Conservation (phyloP, 2,113 vertebrate genomes). For the Psilopogon haemacephalus region DNA sequence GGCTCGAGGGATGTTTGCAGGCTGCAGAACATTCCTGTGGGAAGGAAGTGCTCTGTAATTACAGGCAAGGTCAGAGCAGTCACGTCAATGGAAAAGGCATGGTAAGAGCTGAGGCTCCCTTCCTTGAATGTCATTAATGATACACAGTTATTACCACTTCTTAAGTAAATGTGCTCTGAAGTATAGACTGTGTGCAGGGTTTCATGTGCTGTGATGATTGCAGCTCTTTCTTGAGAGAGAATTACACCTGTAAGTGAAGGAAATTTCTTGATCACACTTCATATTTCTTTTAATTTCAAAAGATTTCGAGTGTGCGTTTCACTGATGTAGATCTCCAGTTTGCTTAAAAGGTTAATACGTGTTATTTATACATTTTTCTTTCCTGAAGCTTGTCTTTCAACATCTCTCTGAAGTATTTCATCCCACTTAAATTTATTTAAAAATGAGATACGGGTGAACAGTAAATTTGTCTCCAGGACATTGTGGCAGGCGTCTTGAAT, state of each 20-base stretch:
- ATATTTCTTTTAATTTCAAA: background rate
- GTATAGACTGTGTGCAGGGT: background rate
- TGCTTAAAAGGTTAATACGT: background rate
- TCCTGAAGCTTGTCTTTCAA: background rate
- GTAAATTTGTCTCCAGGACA: background rate
- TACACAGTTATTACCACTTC: background rate
- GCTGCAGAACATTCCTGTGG: slow-evolving; percentile 15
- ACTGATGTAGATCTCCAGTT: background rate
- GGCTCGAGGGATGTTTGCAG: slow-evolving; percentile 43
- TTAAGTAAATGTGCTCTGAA: background rate
- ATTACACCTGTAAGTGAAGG: background rate
- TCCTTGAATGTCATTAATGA: background rate
- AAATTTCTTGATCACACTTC: background rate
- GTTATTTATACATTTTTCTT: background rate
- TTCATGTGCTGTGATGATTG: background rate
- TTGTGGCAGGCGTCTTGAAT: background rate
- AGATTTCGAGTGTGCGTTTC: background rate
- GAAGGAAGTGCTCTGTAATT: slow-evolving; percentile 58
- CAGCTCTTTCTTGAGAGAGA: background rate
- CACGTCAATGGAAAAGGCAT: background rate
- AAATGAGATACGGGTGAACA: background rate
- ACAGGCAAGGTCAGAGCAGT: slow-evolving; percentile 44
- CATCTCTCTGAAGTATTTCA: background rate
- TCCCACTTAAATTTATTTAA: background rate
- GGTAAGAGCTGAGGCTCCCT: background rate